A percentile compares a stretch with the other conserved stretches of the same genome.
phyloP scores from a whole-genome alignment of 2,797 vertebrate species.

The Amazona ochrocephala region DNA sequence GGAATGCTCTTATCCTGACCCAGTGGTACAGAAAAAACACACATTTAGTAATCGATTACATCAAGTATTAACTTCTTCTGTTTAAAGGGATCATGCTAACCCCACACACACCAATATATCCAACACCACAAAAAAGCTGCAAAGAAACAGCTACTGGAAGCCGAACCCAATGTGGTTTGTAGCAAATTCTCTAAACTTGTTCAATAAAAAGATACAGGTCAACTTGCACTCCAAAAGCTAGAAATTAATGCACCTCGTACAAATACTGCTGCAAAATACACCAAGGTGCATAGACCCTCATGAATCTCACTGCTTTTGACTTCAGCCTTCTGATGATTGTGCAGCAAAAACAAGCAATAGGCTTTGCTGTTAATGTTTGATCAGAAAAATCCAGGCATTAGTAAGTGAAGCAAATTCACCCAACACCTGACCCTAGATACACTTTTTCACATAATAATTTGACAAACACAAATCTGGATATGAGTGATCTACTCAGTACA shows the following conservation, averaged over 20 bases:
- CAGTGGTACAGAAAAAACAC: background rate
- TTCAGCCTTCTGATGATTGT: background rate
- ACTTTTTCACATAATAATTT: background rate
- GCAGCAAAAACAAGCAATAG: background rate
- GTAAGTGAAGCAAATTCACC: background rate
- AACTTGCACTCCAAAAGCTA: background rate
- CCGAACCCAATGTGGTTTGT: fast-evolving
- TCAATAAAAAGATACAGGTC: background rate
- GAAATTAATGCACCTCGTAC: background rate
- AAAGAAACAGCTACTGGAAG: background rate
- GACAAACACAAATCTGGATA: background rate
- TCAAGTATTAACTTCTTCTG: background rate
- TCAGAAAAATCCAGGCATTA: background rate
- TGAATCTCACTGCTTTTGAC: background rate
- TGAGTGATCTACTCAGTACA: fast-evolving
- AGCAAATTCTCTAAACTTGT: background rate
- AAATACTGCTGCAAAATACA: background rate
- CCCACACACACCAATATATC: fast-evolving
- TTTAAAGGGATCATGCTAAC: background rate
- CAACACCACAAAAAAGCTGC: background rate
- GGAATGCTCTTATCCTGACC: background rate
- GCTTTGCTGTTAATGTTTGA: background rate
- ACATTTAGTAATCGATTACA: background rate
- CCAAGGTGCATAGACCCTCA: background rate
- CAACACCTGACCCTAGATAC: background rate